phyloP scores from a whole-genome alignment of 92 coral and sea anemone genomes.

The Palythoa grandiflora region DNA sequence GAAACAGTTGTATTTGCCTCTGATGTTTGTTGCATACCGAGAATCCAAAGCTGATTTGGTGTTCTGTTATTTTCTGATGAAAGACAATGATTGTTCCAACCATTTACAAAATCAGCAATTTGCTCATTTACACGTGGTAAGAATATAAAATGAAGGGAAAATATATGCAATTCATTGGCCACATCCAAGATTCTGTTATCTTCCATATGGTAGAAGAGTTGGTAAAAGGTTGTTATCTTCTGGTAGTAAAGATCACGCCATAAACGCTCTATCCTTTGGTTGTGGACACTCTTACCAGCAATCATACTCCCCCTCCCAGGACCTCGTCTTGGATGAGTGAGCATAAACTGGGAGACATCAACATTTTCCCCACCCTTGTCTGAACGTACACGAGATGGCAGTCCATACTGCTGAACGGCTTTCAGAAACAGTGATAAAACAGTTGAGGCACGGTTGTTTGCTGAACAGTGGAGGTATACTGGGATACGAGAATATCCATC shows the following conservation, averaged over 20 bases:
- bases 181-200: too few relatives aligned
- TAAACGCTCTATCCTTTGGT: constrained; percentile 24
- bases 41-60: constrained; percentile 30
- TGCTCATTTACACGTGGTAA: too few relatives aligned
- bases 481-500: constrained; percentile 13
- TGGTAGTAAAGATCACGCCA: constrained; percentile 41
- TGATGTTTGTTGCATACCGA: constrained; percentile 30
- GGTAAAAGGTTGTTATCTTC: constrained; percentile 24
- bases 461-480: constrained; percentile 1
- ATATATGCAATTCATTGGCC: too few relatives aligned
- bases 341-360: constrained; percentile 12
- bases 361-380: constrained; percentile 36
- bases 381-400: constrained; percentile 24
- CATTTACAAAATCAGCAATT: too few relatives aligned
- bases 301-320: constrained; percentile 23
- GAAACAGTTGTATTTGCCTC: constrained; percentile 14
- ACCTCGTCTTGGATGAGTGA: constrained; percentile 23
- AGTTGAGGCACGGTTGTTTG: constrained; percentile 20
- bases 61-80: not conserved
- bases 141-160: too few relatives aligned
- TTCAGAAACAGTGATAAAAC: not conserved
- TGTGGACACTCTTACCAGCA: not conserved
- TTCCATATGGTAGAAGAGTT: not conserved
- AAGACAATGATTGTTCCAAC: too few relatives aligned
- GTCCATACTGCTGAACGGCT: not conserved